Base-by-base conservation (phyloP, 2,113 vertebrate genomes). In the Mesitornis unicolor region DNA sequence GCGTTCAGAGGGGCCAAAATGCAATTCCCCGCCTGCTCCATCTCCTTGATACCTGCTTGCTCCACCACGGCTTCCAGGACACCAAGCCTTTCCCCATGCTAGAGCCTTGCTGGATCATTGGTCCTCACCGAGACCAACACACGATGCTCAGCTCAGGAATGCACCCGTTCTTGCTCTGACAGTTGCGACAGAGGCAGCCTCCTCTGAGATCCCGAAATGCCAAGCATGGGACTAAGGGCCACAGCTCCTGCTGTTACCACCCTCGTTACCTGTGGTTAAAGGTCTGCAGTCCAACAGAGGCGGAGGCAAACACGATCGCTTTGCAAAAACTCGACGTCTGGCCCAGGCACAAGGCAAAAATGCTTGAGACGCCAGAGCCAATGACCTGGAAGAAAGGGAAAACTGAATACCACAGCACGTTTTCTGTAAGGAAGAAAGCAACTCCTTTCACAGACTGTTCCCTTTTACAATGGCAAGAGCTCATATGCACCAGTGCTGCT, bases 261-360 rank as follows among this genome's bases (percentile, higher is more conserved):
- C 2, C 31, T 67, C 6, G 9, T 88, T 89, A 99, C 99, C 99
- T 99, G 98, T 99, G 99, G 94, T 99, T 99, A 92, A 99, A 99
- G 86, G 99, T 99, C 97, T 99, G 99, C 61, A 99, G 98, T 40
- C 99, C 98, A 40, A 99, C 98, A 24, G 98, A 98, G 64, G 98
- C 98, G 0, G 99, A 99, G 19, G 99, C 98, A 9, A 99, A 99
- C 77, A 98, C 97, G 22, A 99, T 95, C 2, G 99, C 99, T 91
- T 96, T 97, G 75, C 98, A 97, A 80, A 99, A 99, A 63, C 98
- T 99, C 24, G 96, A 98, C 33, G 98, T 99, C 68, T 99, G 98
- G 68, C 99, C 99, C 67, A 99, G 96, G 67, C 98, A 98, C 84
- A 99, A 95, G 51, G 98, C 98, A 29, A 99, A 99, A 54, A 99